These are phyloP conservation scores for Aethina tumida DNA, from an alignment of 1,140 invertebrate genomes.

Conservation along the genomic window DNA sequence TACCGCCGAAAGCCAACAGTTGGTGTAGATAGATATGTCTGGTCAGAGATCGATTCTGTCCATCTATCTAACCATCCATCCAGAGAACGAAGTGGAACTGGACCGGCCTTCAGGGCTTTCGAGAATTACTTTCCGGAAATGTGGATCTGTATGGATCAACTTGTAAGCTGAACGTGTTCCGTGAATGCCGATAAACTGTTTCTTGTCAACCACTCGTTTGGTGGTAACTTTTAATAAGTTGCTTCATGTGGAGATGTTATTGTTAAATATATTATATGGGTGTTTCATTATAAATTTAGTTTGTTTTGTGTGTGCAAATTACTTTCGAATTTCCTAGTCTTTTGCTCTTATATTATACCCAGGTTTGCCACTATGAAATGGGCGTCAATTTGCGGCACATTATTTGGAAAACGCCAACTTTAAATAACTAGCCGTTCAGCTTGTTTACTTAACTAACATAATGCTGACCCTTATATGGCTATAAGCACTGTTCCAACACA, in stretches of 20 bases:
- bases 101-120: constrained; percentile 19
- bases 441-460: constrained; percentile 5
- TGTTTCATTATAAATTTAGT: too few species aligned
- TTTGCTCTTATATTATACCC: constrained; percentile 5
- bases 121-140: constrained; percentile 25
- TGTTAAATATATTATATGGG: too few species aligned
- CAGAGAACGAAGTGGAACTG: too few species aligned
- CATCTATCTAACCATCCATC: too few species aligned
- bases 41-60: constrained; percentile 14
- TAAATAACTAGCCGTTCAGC: background rate
- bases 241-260: too few species aligned
- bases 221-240: too few species aligned
- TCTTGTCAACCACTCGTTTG: too few species aligned
- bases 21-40: constrained; percentile 6
- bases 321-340: too few species aligned
- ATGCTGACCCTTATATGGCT: constrained; percentile 1
- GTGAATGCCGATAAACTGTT: constrained; percentile 20
- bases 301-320: too few species aligned
- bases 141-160: constrained; percentile 21
- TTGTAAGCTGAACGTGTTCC: constrained; percentile 22
- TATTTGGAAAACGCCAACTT: background rate
- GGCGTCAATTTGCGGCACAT: too few species aligned
- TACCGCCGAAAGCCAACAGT: constrained; percentile 9
- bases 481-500: constrained; percentile 1
- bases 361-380: background rate